Evolutionary conservation across 2,113 vertebrate genomes (phyloP), one percentile per base, ranked within the genome.

Genomic region (Thinocorus orbignyianus): DNA sequence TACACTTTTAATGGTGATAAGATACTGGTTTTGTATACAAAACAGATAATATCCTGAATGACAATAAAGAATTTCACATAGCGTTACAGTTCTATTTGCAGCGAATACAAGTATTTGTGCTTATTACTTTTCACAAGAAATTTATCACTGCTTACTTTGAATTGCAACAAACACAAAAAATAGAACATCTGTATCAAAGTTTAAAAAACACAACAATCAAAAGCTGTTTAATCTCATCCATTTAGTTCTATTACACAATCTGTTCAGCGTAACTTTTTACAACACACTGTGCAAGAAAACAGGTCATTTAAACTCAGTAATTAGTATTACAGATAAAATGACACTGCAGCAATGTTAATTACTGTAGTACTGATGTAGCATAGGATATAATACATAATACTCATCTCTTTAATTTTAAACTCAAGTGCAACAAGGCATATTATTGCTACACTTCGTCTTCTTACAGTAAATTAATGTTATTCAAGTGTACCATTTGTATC

Each of bases 391-490:
- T 97, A 97, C 94, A 97, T 97, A 98, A 98, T 90, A 98, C 96
- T 95, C 91, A 95, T 95, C 92, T 89, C 81, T 94, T 98, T 98
- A 97, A 97, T 97, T 97, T 97, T 95, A 98, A 98, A 98, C 96
- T 97, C 97, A 97, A 98, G 96, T 95, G 97, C 97, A 98, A 79
- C 95, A 98, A 97, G 98, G 96, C 97, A 95, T 98, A 96, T 96
- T 93, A 95, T 93, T 92, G 93, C 96, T 93, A 93, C 74, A 96
- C 78, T 96, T 96, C 81, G 87, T 93, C 70, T 95, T 94, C 98
- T 98, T 97, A 98, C 96, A 96, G 93, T 92, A 97, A 98, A 98
- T 98, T 80, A 95, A 95, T 87, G 86, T 95, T 97, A 86, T 96
- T 97, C 95, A 69, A 90, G 60, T 92, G 86, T 95, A 54, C 39